Percentiles rank a stretch among this genome's conserved stretches.
These are phyloP conservation scores for Ptychodera flava DNA, from an alignment of 35 echinoderm and acorn worm species.

Conservation along the genomic window DNA sequence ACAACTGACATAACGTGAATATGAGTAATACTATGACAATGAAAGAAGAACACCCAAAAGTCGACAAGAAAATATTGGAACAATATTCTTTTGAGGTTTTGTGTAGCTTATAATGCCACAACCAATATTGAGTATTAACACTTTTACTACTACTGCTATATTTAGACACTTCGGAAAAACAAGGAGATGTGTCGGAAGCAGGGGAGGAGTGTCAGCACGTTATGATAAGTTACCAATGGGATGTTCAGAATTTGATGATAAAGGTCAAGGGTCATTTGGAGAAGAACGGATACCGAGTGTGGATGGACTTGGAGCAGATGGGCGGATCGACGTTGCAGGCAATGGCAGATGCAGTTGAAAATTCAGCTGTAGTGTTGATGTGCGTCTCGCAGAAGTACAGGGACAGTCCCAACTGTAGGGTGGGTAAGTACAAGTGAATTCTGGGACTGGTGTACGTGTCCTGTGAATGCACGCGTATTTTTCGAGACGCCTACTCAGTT, in stretches of 20 bases:
- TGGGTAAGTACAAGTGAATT: constrained; percentile 42
- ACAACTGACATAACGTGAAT: no score
- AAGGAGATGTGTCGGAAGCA: background rate
- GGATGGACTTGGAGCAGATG: constrained; percentile 96
- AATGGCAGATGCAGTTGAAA: constrained; percentile 91
- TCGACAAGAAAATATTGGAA: no score
- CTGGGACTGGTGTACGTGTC: no score
- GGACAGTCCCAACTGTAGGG: constrained; percentile 92
- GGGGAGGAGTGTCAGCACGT: constrained; percentile 29
- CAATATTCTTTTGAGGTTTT: no score
- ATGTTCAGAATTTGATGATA: constrained; percentile 56
- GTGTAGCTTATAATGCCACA: no score
- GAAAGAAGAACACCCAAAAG: no score
- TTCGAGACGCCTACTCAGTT: no score
- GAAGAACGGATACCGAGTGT: constrained; percentile 69
- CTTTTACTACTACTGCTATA: no score
- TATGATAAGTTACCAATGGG: constrained; percentile 99
- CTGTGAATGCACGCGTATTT: no score
- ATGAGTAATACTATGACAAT: no score
- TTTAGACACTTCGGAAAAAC: background rate
- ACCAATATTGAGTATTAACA: no score
- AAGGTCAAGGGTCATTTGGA: constrained; percentile 60
- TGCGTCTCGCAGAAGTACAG: constrained; percentile 97
- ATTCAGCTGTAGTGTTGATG: constrained; percentile 63
- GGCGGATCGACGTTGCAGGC: constrained; percentile 92